Conservation (phyloP, 2,888 invertebrate genomes). For the Lithophane socia region DNA sequence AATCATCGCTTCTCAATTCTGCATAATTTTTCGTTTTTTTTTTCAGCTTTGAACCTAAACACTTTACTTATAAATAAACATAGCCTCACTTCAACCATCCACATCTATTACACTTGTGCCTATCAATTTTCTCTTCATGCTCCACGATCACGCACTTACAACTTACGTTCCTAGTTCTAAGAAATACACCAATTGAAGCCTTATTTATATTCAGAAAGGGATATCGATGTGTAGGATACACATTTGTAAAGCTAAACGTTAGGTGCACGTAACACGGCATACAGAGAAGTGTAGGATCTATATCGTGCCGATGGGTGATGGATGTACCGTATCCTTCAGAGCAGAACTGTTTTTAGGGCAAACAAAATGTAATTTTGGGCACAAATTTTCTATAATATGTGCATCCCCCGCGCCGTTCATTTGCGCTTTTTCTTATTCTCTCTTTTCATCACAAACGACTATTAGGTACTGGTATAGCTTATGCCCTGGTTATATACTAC, state of each 20-base stretch:
- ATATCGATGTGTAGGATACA: slow-evolving; percentile 38
- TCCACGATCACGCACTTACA: slow-evolving; percentile 42
- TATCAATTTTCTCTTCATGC: slow-evolving; percentile 33
- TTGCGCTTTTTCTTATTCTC: neutral
- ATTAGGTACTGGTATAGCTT: neutral
- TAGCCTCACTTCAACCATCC: slow-evolving; percentile 12
- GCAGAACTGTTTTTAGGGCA: neutral
- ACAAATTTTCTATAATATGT: neutral
- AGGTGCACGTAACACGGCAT: slow-evolving; percentile 34
- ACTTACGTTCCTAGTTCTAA: slow-evolving; percentile 26
- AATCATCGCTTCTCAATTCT: neutral
- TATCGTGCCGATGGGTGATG: slow-evolving; percentile 14
- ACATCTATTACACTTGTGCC: slow-evolving; percentile 15
- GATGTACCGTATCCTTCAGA: slow-evolving; percentile 8
- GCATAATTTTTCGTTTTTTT: neutral
- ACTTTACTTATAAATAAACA: slow-evolving; percentile 41
- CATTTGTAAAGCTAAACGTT: slow-evolving; percentile 48
- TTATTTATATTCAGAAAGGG: slow-evolving; percentile 58
- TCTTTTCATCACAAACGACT: neutral
- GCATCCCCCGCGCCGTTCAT: too few species aligned
- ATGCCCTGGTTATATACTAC: neutral
- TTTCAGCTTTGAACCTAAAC: neutral
- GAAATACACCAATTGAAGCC: slow-evolving; percentile 25
- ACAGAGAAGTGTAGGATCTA: slow-evolving; percentile 11
- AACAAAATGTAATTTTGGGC: neutral